phyloP scores from a whole-genome alignment of 23 tunicate genomes.

The Halocynthia roretzi region DNA sequence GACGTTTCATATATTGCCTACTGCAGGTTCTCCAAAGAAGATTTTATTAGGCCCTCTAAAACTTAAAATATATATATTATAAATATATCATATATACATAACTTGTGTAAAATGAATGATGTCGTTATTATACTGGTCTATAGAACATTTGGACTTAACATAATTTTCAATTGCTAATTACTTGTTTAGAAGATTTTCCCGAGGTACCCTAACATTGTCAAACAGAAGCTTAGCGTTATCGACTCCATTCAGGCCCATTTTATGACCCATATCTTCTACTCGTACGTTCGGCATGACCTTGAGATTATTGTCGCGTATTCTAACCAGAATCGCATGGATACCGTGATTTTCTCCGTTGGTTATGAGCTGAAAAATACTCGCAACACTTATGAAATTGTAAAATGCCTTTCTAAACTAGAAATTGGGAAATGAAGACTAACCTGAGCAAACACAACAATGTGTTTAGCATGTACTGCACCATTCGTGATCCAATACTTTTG shows the following conservation, averaged over 20 bases:
- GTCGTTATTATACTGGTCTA: no score
- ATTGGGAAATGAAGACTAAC: slow-evolving; percentile 8
- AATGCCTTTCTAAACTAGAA: neutral
- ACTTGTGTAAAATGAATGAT: neutral
- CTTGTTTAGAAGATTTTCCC: slow-evolving; percentile 93
- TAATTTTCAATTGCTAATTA: slow-evolving; percentile 2
- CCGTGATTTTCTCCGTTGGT: slow-evolving; percentile 73
- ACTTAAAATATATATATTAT: neutral
- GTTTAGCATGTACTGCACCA: slow-evolving; percentile 98
- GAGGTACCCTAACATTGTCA: slow-evolving; percentile 78
- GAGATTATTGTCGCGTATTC: slow-evolving; percentile 73
- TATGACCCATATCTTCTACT: slow-evolving; percentile 98
- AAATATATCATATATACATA: neutral
- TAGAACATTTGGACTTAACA: neutral
- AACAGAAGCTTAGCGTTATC: slow-evolving; percentile 91
- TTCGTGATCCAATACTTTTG: slow-evolving; percentile 99
- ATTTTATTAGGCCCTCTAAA: no score
- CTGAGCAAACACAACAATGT: slow-evolving; percentile 96
- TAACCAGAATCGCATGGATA: slow-evolving; percentile 86
- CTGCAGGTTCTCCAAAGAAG: neutral
- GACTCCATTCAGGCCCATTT: slow-evolving; percentile 97
- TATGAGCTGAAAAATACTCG: slow-evolving; percentile 27
- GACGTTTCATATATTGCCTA: neutral
- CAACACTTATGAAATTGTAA: neutral
- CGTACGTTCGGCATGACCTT: slow-evolving; percentile 72